Evolutionary conservation across 2,888 invertebrate species (phyloP).

Genomic region (Tetragnatha montana): DNA sequence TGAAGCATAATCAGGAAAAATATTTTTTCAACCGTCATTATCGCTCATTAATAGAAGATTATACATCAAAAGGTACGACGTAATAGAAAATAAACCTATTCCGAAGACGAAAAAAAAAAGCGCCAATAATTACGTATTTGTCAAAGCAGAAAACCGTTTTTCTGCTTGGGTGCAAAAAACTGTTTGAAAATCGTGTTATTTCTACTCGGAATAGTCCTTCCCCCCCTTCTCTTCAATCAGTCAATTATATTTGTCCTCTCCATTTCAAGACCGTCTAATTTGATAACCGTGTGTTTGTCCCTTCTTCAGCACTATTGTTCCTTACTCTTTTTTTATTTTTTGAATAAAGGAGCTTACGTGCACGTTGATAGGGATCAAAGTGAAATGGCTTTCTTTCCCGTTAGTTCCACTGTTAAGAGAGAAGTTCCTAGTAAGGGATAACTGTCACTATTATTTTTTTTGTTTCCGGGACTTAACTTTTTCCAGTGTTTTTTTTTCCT

Average conservation of each 20-base stretch:
- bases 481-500: neutral
- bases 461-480: neutral
- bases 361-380: neutral
- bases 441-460: neutral
- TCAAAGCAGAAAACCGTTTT: conserved; percentile 10
- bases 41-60: neutral
- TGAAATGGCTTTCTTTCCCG: neutral
- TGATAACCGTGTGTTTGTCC: conserved; percentile 11
- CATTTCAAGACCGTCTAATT: conserved; percentile 25
- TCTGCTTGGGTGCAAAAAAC: conserved; percentile 2
- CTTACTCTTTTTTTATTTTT: neutral
- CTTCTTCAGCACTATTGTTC: neutral
- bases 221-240: neutral
- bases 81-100: neutral
- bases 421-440: neutral
- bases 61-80: neutral
- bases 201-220: neutral
- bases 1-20: too few species aligned
- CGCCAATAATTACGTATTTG: conserved; percentile 19
- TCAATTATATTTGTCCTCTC: conserved; percentile 17
- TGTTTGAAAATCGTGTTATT: conserved; percentile 13
- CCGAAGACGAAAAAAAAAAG: neutral
- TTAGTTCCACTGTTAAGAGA: neutral
- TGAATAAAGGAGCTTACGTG: neutral
- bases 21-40: too few species aligned